These are phyloP conservation scores for Resseliella maxima DNA, from an alignment of 2,888 invertebrate genomes.

Conservation along the genomic window DNA sequence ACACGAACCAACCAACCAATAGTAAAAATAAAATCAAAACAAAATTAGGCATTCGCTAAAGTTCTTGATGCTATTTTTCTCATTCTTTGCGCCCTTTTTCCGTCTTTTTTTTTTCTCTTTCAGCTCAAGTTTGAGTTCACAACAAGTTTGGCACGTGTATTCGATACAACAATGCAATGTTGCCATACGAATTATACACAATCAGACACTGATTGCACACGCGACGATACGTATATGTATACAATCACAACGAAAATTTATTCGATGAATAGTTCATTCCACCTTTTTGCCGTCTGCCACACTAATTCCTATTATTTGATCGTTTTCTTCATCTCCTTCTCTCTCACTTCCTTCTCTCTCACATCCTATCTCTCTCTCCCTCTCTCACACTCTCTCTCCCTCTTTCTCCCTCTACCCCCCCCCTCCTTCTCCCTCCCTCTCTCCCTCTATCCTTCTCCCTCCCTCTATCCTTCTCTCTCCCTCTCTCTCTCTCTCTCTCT, in stretches of 20 bases:
- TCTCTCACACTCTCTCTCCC: too few species aligned
- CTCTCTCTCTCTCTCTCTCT: too few species aligned
- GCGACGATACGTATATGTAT: neutral
- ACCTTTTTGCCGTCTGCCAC: constrained; percentile 7
- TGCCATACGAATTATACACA: neutral
- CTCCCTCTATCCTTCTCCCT: too few species aligned
- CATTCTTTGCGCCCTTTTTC: too few species aligned
- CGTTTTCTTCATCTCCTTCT: neutral
- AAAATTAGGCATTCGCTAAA: constrained; percentile 27
- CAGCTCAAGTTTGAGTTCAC: neutral
- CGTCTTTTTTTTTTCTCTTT: neutral
- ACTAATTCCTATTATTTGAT: constrained; percentile 30
- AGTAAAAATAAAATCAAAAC: neutral
- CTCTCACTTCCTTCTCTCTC: neutral
- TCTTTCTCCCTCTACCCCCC: too few species aligned
- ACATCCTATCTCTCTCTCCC: too few species aligned
- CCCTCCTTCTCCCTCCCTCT: too few species aligned
- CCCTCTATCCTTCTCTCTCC: too few species aligned
- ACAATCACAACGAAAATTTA: neutral
- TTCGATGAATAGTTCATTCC: neutral
- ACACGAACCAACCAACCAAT: neutral
- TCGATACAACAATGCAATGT: neutral
- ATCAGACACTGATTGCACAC: constrained; percentile 17
- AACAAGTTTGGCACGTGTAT: neutral
- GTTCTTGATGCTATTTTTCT: neutral